phyloP scores from a whole-genome alignment of 1,140 invertebrate genomes.

The Diachasma alloeum region DNA sequence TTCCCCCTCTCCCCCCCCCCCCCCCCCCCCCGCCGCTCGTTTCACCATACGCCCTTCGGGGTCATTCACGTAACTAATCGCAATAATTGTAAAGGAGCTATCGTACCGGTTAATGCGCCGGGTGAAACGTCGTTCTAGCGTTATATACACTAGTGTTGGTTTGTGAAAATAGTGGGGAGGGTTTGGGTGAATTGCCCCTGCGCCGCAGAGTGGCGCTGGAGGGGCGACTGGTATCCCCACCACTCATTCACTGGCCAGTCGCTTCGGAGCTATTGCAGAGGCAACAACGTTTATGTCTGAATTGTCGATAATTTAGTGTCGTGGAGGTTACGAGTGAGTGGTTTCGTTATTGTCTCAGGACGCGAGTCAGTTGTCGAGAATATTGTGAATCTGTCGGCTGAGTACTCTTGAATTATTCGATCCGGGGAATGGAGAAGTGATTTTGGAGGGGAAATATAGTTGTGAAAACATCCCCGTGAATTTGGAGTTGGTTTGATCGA shows the following conservation, averaged over 20 bases:
- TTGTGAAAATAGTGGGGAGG: background rate
- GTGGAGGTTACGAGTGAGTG: conserved; percentile 13
- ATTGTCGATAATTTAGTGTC: conserved; percentile 27
- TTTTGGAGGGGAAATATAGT: no score
- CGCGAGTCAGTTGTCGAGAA: no score
- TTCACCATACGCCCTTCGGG: conserved; percentile 35
- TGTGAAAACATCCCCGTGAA: no score
- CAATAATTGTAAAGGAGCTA: conserved; percentile 65
- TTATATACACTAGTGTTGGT: conserved; percentile 7
- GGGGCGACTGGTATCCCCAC: conserved; percentile 47
- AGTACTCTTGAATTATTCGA: no score
- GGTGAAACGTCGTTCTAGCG: conserved; percentile 34
- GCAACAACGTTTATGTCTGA: conserved; percentile 35
- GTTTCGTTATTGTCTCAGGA: background rate
- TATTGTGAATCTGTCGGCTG: no score
- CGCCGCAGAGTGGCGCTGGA: background rate
- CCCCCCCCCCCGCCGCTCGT: background rate
- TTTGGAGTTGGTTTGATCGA: no score
- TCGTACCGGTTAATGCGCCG: conserved; percentile 62
- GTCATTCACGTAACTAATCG: conserved; percentile 62
- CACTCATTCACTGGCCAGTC: conserved; percentile 49
- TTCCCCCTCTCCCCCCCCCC: background rate
- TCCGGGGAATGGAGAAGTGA: no score
- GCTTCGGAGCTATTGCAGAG: conserved; percentile 47
- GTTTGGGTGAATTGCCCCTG: background rate